Evolutionary conservation across 2,888 invertebrate genomes (phyloP).

Genomic region (Elegia similella): DNA sequence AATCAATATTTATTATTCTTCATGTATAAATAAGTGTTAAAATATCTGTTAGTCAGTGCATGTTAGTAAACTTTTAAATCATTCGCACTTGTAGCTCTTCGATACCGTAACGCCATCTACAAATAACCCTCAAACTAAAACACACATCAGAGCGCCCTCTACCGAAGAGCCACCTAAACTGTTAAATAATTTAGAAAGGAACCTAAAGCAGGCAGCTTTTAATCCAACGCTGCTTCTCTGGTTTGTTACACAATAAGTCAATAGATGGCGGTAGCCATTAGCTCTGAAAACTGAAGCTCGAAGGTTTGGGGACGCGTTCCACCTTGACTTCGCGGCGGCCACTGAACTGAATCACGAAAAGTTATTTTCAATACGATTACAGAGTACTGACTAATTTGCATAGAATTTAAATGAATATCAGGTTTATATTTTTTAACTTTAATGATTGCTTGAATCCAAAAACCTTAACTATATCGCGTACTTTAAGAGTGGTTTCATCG

Average conservation of each 20-base stretch:
- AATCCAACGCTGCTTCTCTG: background rate
- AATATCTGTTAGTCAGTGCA: no score
- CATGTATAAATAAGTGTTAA: no score
- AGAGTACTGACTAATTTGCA: slow-evolving; percentile 1
- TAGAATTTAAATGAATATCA: background rate
- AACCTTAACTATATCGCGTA: no score
- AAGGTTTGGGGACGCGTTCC: background rate
- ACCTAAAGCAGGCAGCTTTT: background rate
- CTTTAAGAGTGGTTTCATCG: no score
- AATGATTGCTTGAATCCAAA: background rate
- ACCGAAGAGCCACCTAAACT: background rate
- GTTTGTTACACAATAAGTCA: background rate
- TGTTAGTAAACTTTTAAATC: no score
- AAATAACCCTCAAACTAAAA: background rate
- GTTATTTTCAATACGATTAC: slow-evolving; percentile 11
- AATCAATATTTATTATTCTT: no score
- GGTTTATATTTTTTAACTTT: background rate
- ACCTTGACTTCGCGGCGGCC: slow-evolving; percentile 16
- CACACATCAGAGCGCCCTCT: background rate
- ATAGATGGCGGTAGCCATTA: slow-evolving; percentile 10
- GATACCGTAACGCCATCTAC: background rate
- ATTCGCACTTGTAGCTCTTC: background rate
- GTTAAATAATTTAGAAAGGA: background rate
- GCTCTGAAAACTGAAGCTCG: background rate
- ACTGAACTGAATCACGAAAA: slow-evolving; percentile 1